A percentile compares a stretch with the other conserved stretches of the same genome.
Evolutionary conservation across 2,888 invertebrate genomes (phyloP).

Genomic region (Rhogogaster chlorosoma): DNA sequence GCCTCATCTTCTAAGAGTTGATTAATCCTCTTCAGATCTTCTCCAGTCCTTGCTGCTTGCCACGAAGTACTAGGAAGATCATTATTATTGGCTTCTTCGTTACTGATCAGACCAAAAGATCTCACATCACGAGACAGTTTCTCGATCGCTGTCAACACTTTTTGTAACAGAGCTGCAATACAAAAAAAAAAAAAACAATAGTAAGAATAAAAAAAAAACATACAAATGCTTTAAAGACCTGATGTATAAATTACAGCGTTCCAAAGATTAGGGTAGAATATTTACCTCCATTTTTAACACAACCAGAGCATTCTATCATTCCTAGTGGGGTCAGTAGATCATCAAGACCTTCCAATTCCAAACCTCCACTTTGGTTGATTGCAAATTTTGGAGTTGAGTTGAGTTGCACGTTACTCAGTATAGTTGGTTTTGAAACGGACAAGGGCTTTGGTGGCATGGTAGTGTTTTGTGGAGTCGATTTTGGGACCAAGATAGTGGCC

Average conservation of each 20-base stretch:
- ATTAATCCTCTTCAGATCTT: not conserved
- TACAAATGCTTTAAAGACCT: too few species aligned
- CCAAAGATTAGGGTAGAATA: too few species aligned
- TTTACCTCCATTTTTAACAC: conserved; percentile 17
- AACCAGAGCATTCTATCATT: conserved; percentile 7
- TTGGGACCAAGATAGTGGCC: too few species aligned
- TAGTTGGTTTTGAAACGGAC: too few species aligned
- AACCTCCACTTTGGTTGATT: not conserved
- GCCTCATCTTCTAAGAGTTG: conserved; percentile 2
- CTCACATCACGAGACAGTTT: not conserved
- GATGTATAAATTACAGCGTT: too few species aligned
- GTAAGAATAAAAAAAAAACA: not conserved
- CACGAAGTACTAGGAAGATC: too few species aligned
- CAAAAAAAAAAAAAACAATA: not conserved
- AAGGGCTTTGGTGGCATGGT: too few species aligned
- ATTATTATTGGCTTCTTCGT: too few species aligned
- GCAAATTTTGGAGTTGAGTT: not conserved
- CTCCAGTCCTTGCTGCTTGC: conserved; percentile 9
- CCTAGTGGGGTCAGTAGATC: conserved; percentile 9
- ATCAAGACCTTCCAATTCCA: not conserved
- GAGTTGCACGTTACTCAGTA: too few species aligned
- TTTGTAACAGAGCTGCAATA: not conserved
- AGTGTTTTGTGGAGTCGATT: too few species aligned
- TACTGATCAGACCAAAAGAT: not conserved
- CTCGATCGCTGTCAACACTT: not conserved